Evolutionary conservation across 2,888 invertebrate genomes (phyloP).

Genomic region (Therioaphis trifolii): DNA sequence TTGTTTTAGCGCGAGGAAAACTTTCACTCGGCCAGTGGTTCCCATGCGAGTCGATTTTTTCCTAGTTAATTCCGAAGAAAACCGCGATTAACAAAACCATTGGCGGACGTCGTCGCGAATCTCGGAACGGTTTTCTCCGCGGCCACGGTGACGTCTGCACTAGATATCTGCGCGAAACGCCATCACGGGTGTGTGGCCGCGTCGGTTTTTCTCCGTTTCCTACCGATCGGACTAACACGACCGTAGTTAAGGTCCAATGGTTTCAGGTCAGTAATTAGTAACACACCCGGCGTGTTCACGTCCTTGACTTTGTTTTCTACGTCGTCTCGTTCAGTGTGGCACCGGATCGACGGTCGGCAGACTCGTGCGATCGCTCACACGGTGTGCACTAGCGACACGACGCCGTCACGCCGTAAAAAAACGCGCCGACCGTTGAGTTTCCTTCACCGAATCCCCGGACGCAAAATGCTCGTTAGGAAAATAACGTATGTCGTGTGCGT

Average conservation of each 20-base stretch:
- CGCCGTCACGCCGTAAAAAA: background rate
- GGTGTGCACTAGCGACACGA: background rate
- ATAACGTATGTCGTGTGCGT: background rate
- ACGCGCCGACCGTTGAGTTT: too few relatives aligned
- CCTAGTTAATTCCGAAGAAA: background rate
- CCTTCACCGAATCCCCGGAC: too few relatives aligned
- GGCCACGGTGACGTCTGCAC: background rate
- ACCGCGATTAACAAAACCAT: background rate
- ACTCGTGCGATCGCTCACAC: background rate
- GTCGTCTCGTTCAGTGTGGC: slow-evolving; percentile 42
- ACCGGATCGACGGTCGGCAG: background rate
- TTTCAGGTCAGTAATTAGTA: slow-evolving; percentile 49
- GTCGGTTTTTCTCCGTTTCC: background rate
- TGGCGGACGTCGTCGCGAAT: background rate
- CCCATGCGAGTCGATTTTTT: slow-evolving; percentile 13
- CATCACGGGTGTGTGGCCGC: slow-evolving; percentile 10
- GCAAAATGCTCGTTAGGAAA: too few relatives aligned
- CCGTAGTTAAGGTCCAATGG: slow-evolving; percentile 53
- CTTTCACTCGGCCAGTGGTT: slow-evolving; percentile 58
- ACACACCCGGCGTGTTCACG: slow-evolving; percentile 25
- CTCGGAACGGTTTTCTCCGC: background rate
- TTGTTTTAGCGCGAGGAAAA: slow-evolving; percentile 41
- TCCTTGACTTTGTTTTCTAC: slow-evolving; percentile 41
- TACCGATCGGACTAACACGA: background rate
- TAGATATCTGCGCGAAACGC: background rate